Evolutionary conservation across 2,888 invertebrate genomes (phyloP).

Genomic region (Drosophila ochracea): DNA sequence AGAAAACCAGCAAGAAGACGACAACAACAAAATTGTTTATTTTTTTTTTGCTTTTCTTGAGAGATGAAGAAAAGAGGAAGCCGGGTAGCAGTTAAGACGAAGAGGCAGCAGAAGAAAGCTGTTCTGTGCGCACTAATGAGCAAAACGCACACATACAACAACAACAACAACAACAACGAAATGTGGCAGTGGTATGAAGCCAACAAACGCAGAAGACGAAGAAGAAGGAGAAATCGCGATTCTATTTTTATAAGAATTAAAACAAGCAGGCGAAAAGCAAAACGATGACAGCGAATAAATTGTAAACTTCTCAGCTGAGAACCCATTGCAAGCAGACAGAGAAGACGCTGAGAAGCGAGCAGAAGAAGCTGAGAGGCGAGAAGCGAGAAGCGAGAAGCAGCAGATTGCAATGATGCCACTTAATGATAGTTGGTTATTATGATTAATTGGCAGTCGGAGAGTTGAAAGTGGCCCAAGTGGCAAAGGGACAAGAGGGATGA

Average conservation of each 20-base stretch:
- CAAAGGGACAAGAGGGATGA: slow-evolving; percentile 2
- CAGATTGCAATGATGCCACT: slow-evolving; percentile 61
- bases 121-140: slow-evolving; percentile 38
- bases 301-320: slow-evolving; percentile 34
- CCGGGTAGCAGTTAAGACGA: background rate
- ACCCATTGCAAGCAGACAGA: slow-evolving; percentile 15
- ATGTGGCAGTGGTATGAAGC: background rate
- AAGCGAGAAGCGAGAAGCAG: background rate
- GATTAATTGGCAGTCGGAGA: slow-evolving; percentile 51
- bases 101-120: background rate
- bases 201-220: background rate
- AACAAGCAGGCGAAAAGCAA: slow-evolving; percentile 39
- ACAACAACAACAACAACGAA: no score
- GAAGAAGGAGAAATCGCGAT: background rate
- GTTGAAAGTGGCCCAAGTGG: background rate
- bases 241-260: slow-evolving; percentile 33
- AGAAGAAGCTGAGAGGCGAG: slow-evolving; percentile 12
- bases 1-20: slow-evolving; percentile 1
- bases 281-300: slow-evolving; percentile 47
- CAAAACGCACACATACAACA: background rate
- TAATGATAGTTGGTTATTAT: slow-evolving; percentile 63
- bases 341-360: background rate
- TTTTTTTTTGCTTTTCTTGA: background rate
- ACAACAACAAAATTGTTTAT: slow-evolving; percentile 12
- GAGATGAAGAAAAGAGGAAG: background rate